phyloP scores from a whole-genome alignment of 2,113 vertebrate genomes.

The Collichthys lucidus region DNA sequence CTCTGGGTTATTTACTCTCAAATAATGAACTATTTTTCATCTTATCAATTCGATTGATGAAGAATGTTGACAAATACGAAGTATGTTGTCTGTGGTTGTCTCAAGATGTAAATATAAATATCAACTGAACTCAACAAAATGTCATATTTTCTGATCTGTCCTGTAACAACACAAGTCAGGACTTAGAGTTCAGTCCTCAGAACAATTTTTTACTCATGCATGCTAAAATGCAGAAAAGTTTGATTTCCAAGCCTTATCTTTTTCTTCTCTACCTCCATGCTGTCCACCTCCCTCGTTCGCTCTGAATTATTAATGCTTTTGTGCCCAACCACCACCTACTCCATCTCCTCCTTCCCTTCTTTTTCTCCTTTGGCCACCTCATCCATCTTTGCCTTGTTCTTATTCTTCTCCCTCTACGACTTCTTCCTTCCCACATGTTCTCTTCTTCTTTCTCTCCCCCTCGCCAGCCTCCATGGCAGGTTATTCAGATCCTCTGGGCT shows the following conservation, averaged over 20 bases:
- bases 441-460: background rate
- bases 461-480: slow-evolving; percentile 70
- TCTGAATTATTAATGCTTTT: slow-evolving; percentile 25
- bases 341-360: background rate
- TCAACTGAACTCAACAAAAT: background rate
- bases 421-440: background rate
- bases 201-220: background rate
- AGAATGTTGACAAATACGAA: background rate
- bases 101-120: background rate
- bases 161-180: background rate
- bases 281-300: background rate
- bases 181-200: background rate
- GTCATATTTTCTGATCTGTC: background rate
- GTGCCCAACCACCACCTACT: background rate
- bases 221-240: background rate
- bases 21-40: background rate
- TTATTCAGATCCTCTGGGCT: slow-evolving; percentile 69
- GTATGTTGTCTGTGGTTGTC: background rate
- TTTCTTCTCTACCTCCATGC: slow-evolving; percentile 5
- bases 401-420: background rate
- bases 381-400: background rate
- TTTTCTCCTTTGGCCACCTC: background rate
- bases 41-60: background rate
- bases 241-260: background rate
- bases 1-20: background rate